Conservation (phyloP, 2,888 invertebrate genomes). For the Altica lythri region DNA sequence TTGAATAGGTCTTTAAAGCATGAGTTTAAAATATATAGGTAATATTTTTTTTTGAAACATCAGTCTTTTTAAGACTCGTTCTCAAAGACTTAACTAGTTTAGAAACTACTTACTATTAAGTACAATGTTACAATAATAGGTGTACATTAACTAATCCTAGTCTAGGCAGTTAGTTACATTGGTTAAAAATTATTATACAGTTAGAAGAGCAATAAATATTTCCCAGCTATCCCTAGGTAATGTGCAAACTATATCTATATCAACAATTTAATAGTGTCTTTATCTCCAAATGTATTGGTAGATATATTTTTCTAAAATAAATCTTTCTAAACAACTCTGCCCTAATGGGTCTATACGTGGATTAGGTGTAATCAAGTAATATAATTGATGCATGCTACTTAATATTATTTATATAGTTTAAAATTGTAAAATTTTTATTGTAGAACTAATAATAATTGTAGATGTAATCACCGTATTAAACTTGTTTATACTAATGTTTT, state of each 20-base stretch:
- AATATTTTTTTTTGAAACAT: too few relatives aligned
- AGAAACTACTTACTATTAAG: too few relatives aligned
- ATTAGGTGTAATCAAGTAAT: not conserved
- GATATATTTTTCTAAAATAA: slow-evolving; percentile 12
- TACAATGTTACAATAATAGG: slow-evolving; percentile 19
- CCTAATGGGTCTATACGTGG: slow-evolving; percentile 7
- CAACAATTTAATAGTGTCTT: slow-evolving; percentile 12
- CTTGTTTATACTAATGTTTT: too few relatives aligned
- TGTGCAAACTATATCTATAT: slow-evolving; percentile 20
- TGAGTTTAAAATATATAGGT: too few relatives aligned
- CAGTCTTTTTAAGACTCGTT: too few relatives aligned
- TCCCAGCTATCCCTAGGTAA: slow-evolving; percentile 14
- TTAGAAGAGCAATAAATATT: slow-evolving; percentile 12
- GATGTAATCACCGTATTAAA: too few relatives aligned
- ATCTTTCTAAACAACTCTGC: slow-evolving; percentile 14
- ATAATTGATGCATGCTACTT: slow-evolving; percentile 10
- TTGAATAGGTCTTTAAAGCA: too few relatives aligned
- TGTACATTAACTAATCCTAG: slow-evolving; percentile 18
- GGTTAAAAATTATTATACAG: slow-evolving; percentile 23
- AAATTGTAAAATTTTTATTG: too few relatives aligned
- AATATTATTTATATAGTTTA: not conserved
- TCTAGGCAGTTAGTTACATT: slow-evolving; percentile 34
- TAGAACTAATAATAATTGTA: too few relatives aligned
- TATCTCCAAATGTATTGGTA: slow-evolving; percentile 12
- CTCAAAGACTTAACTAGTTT: too few relatives aligned